Evolutionary conservation across 2,113 vertebrate genomes (phyloP), one percentile per base, ranked within the genome.

Genomic region (Amblyornis subalaris): DNA sequence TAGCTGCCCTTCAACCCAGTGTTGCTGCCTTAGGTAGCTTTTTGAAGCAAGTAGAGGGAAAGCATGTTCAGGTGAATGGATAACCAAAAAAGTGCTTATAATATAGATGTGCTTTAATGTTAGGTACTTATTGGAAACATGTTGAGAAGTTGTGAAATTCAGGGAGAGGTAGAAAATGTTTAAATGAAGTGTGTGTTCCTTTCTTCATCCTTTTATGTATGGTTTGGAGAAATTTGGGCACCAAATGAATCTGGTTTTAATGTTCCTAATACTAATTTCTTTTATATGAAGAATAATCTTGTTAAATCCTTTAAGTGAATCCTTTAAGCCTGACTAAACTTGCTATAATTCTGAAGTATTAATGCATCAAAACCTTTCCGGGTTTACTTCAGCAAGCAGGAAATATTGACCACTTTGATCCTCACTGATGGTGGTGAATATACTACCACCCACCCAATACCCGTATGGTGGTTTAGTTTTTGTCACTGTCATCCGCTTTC

Each of bases 241-340:
- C n/a, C 31, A 57, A 64, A 40, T 67, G 2, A 55, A 53, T 84
- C 48, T 78, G 77, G 4, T 54, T 77, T 87, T 75, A 75, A 19
- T 35, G 31, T 87, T 89, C 12, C 40, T 93, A 85, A 69, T 94
- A 54, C 69, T 91, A 26, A 72, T 85, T 96, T 89, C 4, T 85
- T 88, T 89, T 79, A 67, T 54, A 85, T 81, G 73, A 89, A 65
- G 80, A 94, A 82, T 85, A 82, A 93, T 94, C 70, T 65, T 79
- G 25, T 85, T 94, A 93, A 96, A 88, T 93, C 71, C 84, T 79
- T 48, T 51, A 72, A 91, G 47, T 78, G 82, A 85, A 71, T 88
- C 74, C 80, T 85, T 94, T 88, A 94, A 95, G 70, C 77, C 74
- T 72, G 54, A 69, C 62, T 91, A 58, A 91, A 88, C 31, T 79